Evolutionary conservation across 2,113 vertebrate species (phyloP).

Genomic region (Cygnus atratus): DNA sequence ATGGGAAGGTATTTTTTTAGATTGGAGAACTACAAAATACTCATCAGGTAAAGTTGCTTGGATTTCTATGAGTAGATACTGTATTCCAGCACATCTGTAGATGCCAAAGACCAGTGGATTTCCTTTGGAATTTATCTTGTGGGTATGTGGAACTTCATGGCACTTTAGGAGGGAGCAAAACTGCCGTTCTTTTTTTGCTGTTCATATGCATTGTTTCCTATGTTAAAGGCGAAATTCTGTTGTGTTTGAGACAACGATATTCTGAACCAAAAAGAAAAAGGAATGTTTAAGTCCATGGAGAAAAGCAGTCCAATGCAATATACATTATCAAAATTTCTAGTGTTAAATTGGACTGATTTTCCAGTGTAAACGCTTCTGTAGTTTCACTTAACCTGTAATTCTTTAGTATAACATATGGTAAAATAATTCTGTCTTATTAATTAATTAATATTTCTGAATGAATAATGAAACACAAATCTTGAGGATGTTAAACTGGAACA

Average conservation of each 20-base stretch:
- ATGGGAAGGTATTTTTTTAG: not conserved
- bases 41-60: not conserved
- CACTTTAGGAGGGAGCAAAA: not conserved
- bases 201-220: not conserved
- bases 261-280: not conserved
- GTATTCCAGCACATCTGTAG: not conserved
- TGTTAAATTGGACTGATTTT: not conserved
- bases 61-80: not conserved
- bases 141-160: not conserved
- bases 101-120: not conserved
- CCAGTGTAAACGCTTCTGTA: not conserved
- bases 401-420: not conserved
- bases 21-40: not conserved
- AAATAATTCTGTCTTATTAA: not conserved
- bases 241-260: not conserved
- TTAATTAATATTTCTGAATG: not conserved
- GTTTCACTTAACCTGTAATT: not conserved
- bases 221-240: not conserved
- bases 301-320: not conserved
- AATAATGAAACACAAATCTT: not conserved
- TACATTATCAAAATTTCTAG: too few species aligned
- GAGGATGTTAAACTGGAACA: not conserved
- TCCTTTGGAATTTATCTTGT: not conserved
- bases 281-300: not conserved
- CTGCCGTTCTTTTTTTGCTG: not conserved